A percentile compares a stretch with the other conserved stretches of the same genome.
These are phyloP conservation scores for Sus cebifrons DNA, from an alignment of 2,797 vertebrate genomes.

Conservation along the genomic window DNA sequence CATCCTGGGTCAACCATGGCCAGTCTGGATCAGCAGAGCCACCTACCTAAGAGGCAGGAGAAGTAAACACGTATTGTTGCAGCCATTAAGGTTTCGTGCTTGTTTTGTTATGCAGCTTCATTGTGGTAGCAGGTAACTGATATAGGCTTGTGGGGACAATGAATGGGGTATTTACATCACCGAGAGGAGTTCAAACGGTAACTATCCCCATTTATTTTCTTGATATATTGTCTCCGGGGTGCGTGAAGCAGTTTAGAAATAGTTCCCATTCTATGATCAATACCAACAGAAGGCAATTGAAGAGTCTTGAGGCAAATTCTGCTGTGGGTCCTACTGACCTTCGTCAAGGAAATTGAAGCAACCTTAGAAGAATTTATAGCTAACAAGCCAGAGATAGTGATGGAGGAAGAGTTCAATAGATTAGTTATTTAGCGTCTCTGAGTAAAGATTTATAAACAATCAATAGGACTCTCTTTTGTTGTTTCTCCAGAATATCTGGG, in stretches of 20 bases:
- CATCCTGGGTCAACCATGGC: too few relatives aligned
- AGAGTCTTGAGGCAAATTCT: constrained; percentile 63
- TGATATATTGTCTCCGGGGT: not conserved
- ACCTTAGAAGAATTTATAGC: not conserved
- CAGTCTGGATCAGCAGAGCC: not conserved
- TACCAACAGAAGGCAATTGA: constrained; percentile 13
- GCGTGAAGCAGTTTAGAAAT: not conserved
- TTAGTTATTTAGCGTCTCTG: constrained; percentile 17
- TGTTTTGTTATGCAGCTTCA: not conserved
- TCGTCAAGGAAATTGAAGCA: constrained; percentile 58
- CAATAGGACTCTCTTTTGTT: constrained; percentile 57
- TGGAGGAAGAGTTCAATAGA: constrained; percentile 54
- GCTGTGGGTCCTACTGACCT: constrained; percentile 45
- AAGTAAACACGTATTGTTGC: not conserved
- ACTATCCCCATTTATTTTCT: not conserved
- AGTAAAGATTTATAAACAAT: constrained; percentile 74
- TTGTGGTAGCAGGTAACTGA: not conserved
- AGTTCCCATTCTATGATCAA: constrained; percentile 32
- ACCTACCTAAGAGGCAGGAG: not conserved
- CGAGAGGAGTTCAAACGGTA: not conserved
- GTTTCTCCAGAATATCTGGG: constrained; percentile 65
- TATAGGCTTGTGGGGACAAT: not conserved
- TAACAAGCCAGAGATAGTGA: not conserved
- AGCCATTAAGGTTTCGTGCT: not conserved
- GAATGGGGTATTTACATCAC: not conserved